Evolutionary conservation across 2,113 vertebrate genomes (phyloP).

Genomic region (Prinia subflava): DNA sequence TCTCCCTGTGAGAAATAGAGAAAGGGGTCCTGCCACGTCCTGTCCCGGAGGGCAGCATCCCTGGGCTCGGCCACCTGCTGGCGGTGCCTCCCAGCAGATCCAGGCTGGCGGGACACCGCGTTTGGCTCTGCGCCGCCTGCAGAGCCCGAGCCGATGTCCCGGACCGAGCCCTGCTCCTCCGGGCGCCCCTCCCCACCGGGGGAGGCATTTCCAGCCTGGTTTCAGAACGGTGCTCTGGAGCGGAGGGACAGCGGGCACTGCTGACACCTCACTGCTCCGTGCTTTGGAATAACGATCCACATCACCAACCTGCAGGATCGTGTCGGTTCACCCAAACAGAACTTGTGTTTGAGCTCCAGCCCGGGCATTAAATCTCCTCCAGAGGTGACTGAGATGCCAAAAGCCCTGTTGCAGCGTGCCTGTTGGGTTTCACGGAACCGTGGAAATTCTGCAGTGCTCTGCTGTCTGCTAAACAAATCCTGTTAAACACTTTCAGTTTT

Average conservation of each 20-base stretch:
- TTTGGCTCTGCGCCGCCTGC: not conserved
- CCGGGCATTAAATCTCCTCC: not conserved
- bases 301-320: rapidly evolving
- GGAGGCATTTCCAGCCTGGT: not conserved
- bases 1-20: not conserved
- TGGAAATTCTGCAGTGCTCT: not conserved
- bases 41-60: rapidly evolving
- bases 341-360: not conserved
- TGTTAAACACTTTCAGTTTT: not conserved
- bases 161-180: not conserved
- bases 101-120: not conserved
- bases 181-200: rapidly evolving
- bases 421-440: not conserved
- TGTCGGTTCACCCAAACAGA: not conserved
- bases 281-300: not conserved
- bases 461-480: not conserved
- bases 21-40: rapidly evolving
- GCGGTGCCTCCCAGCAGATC: not conserved
- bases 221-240: not conserved
- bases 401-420: not conserved
- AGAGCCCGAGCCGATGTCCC: not conserved
- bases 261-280: not conserved
- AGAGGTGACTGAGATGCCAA: not conserved
- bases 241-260: rapidly evolving
- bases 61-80: not conserved